Percentiles rank a stretch among this genome's conserved stretches.
These are phyloP conservation scores for Enoplolaimus lenunculus DNA, from an alignment of 2,888 invertebrate species.

Conservation along the genomic window DNA sequence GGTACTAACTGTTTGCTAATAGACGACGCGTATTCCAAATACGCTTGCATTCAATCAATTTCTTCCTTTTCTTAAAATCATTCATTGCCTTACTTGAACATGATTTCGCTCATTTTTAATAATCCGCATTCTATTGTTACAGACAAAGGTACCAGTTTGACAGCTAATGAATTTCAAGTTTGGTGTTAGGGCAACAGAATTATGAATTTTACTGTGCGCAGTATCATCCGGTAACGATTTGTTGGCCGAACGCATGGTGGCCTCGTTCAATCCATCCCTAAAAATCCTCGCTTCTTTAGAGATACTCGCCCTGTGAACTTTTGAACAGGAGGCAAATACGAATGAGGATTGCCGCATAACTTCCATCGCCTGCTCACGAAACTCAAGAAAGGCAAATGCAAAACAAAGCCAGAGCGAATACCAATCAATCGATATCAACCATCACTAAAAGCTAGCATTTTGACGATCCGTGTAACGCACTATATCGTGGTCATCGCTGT, in stretches of 20 bases:
- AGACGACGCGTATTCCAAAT: slow-evolving; percentile 33
- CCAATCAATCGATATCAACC: too few relatives aligned
- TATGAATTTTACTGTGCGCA: too few relatives aligned
- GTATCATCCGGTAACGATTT: too few relatives aligned
- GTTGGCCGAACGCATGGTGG: too few relatives aligned
- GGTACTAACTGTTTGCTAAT: slow-evolving; percentile 22
- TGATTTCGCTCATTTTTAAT: neutral
- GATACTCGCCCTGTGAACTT: neutral
- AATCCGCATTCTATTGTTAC: neutral
- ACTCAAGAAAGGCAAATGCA: neutral
- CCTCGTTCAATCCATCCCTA: too few relatives aligned
- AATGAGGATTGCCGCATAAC: neutral
- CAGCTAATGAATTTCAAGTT: neutral
- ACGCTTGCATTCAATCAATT: slow-evolving; percentile 19
- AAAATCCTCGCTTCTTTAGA: neutral
- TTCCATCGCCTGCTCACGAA: neutral
- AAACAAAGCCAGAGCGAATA: too few relatives aligned
- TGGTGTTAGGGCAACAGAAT: neutral
- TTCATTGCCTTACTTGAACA: neutral
- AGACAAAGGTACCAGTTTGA: neutral
- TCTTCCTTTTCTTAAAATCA: neutral
- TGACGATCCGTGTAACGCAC: too few relatives aligned
- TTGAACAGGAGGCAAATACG: neutral
- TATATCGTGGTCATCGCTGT: too few relatives aligned
- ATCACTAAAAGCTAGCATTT: too few relatives aligned